Evolutionary conservation across 2,797 vertebrate species (phyloP).

Genomic region (Anguilla marmorata): DNA sequence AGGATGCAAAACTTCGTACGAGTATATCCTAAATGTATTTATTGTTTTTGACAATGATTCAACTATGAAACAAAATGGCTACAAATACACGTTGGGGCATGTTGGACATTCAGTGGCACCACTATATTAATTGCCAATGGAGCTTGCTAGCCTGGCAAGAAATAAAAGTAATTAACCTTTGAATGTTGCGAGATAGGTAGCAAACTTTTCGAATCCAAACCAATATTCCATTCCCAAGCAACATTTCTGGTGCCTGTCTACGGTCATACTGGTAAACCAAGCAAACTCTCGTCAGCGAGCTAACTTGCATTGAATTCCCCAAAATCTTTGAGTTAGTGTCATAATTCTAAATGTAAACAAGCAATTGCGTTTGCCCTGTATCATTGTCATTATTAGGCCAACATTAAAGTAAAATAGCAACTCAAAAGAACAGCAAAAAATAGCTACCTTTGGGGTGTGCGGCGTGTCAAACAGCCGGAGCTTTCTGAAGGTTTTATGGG

Average conservation of each 20-base stretch:
- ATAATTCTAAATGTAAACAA: neutral
- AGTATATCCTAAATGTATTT: neutral
- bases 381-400: neutral
- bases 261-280: too few relatives aligned
- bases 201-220: neutral
- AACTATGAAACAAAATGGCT: neutral
- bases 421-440: neutral
- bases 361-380: too few relatives aligned
- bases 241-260: neutral
- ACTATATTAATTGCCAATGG: neutral
- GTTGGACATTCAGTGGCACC: neutral
- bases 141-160: neutral
- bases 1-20: neutral
- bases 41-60: neutral
- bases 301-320: neutral
- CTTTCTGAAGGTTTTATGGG: conserved; percentile 94
- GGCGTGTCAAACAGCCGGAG: conserved; percentile 94
- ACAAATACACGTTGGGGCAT: neutral
- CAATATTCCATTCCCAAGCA: neutral
- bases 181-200: neutral
- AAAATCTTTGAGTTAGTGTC: neutral
- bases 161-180: neutral
- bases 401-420: neutral
- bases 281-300: too few relatives aligned
- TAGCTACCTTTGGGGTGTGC: conserved; percentile 91